Evolutionary conservation across 2,888 invertebrate species (phyloP), one percentile per base, ranked within the genome.

Genomic region (Crocallis elinguaria): DNA sequence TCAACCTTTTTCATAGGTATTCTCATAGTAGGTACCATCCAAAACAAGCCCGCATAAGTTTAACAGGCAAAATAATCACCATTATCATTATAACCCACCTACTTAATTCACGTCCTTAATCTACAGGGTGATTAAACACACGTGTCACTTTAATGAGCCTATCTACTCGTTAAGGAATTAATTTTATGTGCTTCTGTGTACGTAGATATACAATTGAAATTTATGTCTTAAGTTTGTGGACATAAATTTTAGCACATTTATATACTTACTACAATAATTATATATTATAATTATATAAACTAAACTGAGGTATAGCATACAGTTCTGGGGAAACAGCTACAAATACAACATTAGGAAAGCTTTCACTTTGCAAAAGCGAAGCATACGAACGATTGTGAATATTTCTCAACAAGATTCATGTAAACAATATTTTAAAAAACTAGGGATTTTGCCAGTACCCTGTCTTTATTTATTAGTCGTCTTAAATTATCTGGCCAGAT

Each of bases 11-110:
- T 11, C 4, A 3, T n/a, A n/a, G 1, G 6, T n/a, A 9, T 29
- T 23, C 23, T 8, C 23, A 29, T 29, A 29, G 11, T 16, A 9
- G 8, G 3, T 23, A n/a, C n/a, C 12, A 45, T 19, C 60, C 61
- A 19, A 69, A 68, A 58, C 30, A 49, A 57, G 52, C 84, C 84
- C 84, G 84, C 82, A 84, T 82, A 54, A 49, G 42, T 67, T 66
- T 71, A 61, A 71, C 64, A 60, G 56, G 42, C 57, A 61, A 70
- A 74, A 66, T 64, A 49, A 57, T 62, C 51, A 67, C 75, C 63
- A 66, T 72, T 71, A 67, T 66, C 62, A 69, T 76, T 71, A 74
- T 69, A 21, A 68, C 68, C 68, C 66, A 61, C 63, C 61, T 66
- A 67, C 57, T 69, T 49, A 56, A 38, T 21, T 21, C 39, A 41